Percentiles rank a stretch among this genome's conserved stretches.
Evolutionary conservation across 2,888 invertebrate genomes (phyloP).

Genomic region (Sinodicranocentrus sp.): DNA sequence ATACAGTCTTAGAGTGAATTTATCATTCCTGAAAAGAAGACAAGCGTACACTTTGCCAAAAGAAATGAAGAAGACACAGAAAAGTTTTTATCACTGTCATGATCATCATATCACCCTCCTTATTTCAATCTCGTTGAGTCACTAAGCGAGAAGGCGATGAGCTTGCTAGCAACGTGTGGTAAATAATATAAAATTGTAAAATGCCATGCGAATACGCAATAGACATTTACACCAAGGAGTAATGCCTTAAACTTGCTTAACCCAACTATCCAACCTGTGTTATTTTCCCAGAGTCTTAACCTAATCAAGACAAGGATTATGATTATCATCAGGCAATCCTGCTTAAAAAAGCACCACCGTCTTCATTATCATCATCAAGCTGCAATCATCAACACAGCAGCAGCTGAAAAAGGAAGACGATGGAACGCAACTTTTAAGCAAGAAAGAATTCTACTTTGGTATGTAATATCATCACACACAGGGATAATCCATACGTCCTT

Average conservation of each 20-base stretch:
- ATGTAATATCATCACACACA: too few species aligned
- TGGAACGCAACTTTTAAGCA: too few species aligned
- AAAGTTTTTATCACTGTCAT: conserved; percentile 7
- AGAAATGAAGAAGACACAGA: not conserved
- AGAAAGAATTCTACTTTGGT: too few species aligned
- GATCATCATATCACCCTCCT: conserved; percentile 11
- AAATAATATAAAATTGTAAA: conserved; percentile 6
- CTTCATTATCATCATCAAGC: conserved; percentile 24
- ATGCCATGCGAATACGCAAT: not conserved
- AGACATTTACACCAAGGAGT: not conserved
- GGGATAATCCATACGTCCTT: too few species aligned
- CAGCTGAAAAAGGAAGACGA: not conserved
- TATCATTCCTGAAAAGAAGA: too few species aligned
- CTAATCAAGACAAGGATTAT: conserved; percentile 30
- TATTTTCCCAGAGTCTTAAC: not conserved
- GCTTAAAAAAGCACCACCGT: conserved; percentile 2
- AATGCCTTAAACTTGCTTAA: not conserved
- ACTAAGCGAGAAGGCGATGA: conserved; percentile 29
- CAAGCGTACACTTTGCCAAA: not conserved
- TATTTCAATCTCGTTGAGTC: conserved; percentile 2
- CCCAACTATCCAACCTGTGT: not conserved
- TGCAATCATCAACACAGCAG: conserved; percentile 7
- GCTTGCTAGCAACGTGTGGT: conserved; percentile 21
- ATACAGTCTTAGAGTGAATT: too few species aligned
- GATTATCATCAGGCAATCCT: conserved; percentile 5